Evolutionary conservation across 1,140 invertebrate species (phyloP).

Genomic region (Brachystomella parvula): DNA sequence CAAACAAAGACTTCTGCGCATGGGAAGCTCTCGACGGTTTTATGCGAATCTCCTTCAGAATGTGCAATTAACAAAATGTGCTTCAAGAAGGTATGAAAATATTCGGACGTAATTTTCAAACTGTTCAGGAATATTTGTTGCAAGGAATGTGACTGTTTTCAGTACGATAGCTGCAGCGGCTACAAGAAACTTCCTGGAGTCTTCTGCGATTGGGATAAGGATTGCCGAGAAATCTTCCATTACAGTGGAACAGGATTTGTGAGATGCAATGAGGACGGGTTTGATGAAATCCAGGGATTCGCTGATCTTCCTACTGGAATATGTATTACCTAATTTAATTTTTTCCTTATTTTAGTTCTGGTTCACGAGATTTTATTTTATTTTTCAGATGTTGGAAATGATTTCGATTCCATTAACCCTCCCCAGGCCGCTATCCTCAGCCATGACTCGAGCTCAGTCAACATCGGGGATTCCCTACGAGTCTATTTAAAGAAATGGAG

Average conservation of each 20-base stretch:
- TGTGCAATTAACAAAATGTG: slow-evolving; percentile 27
- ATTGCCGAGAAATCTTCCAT: slow-evolving; percentile 21
- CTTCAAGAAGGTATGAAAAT: slow-evolving; percentile 17
- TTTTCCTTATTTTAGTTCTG: not conserved
- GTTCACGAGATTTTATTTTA: not conserved
- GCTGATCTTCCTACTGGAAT: slow-evolving; percentile 1
- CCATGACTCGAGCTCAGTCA: not conserved
- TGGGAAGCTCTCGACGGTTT: slow-evolving; percentile 19
- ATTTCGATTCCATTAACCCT: not conserved
- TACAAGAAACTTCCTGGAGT: slow-evolving; percentile 22
- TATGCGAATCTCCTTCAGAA: slow-evolving; percentile 23
- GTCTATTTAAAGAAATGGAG: not conserved
- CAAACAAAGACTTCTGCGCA: slow-evolving; percentile 16
- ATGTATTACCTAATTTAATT: not conserved
- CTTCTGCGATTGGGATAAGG: slow-evolving; percentile 15
- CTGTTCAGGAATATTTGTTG: not conserved
- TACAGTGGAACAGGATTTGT: slow-evolving; percentile 20
- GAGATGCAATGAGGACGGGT: slow-evolving; percentile 23
- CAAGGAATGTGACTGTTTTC: not conserved
- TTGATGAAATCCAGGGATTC: slow-evolving; percentile 17
- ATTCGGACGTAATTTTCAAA: not conserved
- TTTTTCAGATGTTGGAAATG: not conserved
- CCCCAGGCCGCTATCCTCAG: not conserved
- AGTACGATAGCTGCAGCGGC: slow-evolving; percentile 24
- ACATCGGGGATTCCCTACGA: not conserved